Evolutionary conservation across 2,113 vertebrate species (phyloP).

Genomic region (Solea solea): DNA sequence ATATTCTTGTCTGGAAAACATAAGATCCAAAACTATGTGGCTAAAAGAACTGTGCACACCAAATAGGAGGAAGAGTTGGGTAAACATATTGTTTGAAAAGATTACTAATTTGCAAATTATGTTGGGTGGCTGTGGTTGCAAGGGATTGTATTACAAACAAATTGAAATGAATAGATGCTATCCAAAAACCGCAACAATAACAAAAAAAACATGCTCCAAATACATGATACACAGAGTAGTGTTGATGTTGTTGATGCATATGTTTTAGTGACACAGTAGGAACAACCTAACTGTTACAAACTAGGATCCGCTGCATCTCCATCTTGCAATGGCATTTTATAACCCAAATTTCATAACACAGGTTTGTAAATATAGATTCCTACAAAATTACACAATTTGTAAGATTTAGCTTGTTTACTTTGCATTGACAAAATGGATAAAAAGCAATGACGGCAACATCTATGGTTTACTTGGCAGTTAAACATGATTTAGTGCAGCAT

Average conservation of each 20-base stretch:
- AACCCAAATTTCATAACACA: neutral
- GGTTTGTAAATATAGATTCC: neutral
- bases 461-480: slow-evolving; percentile 19
- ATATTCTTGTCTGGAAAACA: neutral
- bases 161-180: no score
- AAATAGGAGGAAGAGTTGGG: neutral
- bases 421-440: neutral
- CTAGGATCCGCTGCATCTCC: neutral
- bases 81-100: no score
- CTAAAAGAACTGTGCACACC: neutral
- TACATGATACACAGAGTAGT: no score
- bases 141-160: no score
- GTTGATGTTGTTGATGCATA: no score
- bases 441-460: slow-evolving; percentile 2
- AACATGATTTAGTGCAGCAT: slow-evolving; percentile 33
- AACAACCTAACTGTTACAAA: no score
- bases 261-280: no score
- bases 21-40: no score
- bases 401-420: neutral
- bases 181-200: no score
- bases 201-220: no score
- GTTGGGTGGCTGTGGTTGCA: no score
- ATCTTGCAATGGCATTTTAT: neutral
- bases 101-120: no score
- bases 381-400: neutral